Percentiles rank a stretch among this genome's conserved stretches.
Conservation (phyloP, 2,113 vertebrate species). For the Montifringilla adamsi region DNA sequence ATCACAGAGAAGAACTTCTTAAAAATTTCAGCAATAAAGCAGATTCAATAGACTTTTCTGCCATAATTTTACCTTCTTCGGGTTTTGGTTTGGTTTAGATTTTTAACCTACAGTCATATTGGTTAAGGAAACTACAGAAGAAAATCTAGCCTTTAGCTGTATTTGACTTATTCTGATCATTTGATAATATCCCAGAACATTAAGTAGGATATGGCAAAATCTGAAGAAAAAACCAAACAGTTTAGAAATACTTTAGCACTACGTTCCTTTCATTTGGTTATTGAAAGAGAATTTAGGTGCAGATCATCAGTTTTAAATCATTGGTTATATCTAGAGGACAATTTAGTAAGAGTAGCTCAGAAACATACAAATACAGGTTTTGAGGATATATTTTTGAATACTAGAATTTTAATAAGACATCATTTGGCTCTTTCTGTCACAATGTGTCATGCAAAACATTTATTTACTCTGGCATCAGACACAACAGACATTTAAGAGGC, state of each 20-base stretch:
- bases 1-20: background rate
- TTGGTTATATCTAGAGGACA: fast-evolving
- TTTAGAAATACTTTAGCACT: background rate
- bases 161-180: background rate
- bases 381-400: background rate
- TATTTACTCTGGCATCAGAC: background rate
- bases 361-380: background rate
- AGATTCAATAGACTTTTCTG: background rate
- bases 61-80: background rate
- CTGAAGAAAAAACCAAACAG: background rate
- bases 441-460: background rate
- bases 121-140: background rate
- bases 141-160: background rate
- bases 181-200: background rate
- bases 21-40: background rate
- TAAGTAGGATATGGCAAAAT: background rate
- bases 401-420: background rate
- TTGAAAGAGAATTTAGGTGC: background rate
- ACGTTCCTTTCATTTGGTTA: background rate
- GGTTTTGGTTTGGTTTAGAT: background rate
- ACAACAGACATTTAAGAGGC: background rate
- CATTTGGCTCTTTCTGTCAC: background rate
- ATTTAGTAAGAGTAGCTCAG: background rate
- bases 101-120: background rate
- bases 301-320: background rate